Base-by-base conservation (phyloP, 2,888 invertebrate species). In the Drosophila algonquin region DNA sequence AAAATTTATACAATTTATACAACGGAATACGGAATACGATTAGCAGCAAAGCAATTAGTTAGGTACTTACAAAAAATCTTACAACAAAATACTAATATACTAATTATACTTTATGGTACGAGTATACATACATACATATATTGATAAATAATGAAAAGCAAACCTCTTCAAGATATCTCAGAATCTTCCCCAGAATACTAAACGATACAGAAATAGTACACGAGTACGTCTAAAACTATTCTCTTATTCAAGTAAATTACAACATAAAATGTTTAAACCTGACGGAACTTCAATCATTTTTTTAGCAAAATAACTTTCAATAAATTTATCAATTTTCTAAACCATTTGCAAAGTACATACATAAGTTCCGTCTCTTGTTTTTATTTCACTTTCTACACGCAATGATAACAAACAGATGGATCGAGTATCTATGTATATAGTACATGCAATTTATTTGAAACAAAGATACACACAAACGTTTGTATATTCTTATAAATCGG, bases 271-370 rank as follows among this genome's bases (percentile, higher is more conserved):
- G 67, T 79, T 78, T 62, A 71, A 75, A 82, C 70, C 74, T 53
- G 68, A 75, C 73, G 70, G 59, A 83, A 82, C 67, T 89, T 89
- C 89, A 85, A 89, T 85, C 87, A 85, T 89, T 83, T 81, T 77
- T 73, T 74, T 73, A 81, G 73, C 68, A 82, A 77, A 72, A 65
- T 51, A 63, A 65, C 55, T 69, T 69, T 77, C 65, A 75, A 40
- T 78, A 86, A 77, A 81, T 74, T 67, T 60, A 65, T 75, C 70
- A 67, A 63, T 53, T 74, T 84, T 79, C 65, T 65, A 73, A 80
- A 70, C n/a, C 54, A 81, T 77, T 63, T 72, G 73, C 67, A 75
- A 71, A 56, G 9, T 40, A 52, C 21, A 18, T 10, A 10, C 10
- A 55, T 2, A 16, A 32, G 32, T 18, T 0, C 30, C 30, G 9